Base-by-base conservation (phyloP, 2,888 invertebrate genomes). In the Eilema sororculum region DNA sequence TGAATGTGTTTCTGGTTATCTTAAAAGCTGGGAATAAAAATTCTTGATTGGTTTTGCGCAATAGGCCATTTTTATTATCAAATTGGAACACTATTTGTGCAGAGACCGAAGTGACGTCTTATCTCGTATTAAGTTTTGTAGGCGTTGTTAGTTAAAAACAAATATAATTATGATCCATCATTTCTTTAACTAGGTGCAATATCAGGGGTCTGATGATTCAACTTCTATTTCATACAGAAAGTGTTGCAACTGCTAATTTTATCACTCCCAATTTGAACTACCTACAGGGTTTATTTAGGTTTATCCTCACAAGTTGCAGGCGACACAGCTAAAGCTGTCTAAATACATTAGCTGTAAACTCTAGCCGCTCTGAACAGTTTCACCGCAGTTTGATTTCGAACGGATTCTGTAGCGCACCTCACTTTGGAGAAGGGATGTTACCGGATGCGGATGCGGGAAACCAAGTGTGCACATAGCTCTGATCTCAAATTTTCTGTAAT, bases 331-430 rank as follows among this genome's bases (percentile, higher is more conserved):
- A 71, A 78, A 68, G 73, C 78, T 77, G 78, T 78, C 85, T 87
- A 87, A 89, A 87, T 87, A 87, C 85, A 84, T 89, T 89, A 88
- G 82, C 76, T 74, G 76, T 78, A 80, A 89, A 88, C 87, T 89
- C 76, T 66, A 73, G 77, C 73, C 73, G 67, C 68, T 74, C 77
- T 72, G 81, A 86, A 85, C 85, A 86, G 88, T 87, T 88, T 82
- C 80, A 83, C 86, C 86, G 82, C 88, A 89, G 86, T 87, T 89
- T 90, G 89, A 90, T 90, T 90, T 77, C 82, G 76, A 86, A 84
- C 85, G 84, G 88, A 87, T 87, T 84, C 82, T 70, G 72, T 37
- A 78, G 82, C 77, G 83, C 84, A 87, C 83, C 87, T 89, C 84
- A 81, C 84, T 85, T 84, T 79, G 65, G 76, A 77, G 68, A 78